Base-by-base conservation (phyloP, 2,797 vertebrate species). In the Darevskia mixta region DNA sequence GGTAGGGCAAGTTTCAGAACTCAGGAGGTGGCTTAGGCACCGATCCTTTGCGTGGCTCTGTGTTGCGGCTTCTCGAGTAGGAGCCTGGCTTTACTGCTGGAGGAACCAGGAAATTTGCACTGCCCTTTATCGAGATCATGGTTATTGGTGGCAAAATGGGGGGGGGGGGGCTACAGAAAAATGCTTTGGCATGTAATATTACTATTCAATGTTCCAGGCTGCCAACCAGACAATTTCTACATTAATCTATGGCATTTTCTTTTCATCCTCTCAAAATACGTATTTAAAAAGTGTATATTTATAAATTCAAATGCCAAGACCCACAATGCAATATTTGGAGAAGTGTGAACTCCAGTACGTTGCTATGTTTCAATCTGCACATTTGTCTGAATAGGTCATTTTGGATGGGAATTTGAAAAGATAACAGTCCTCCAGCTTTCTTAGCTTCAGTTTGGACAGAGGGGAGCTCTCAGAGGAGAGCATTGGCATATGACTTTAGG, bases 71-170 rank as follows among this genome's bases (percentile, higher is more conserved):
- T 92, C 93, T 91, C 78, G 27, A 82, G 32, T 4, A 84, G 85
- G 75, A 91, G 82, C 86, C 49, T 87, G 83, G 38, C 85, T 90
- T 78, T 85, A 55, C 67, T 90, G 92, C 83, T 90, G 90, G 81
- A 88, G n/a, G 83, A 89, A 93, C 72, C 80, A 93, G 90, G 76
- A 20, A 78, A 85, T 90, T 87, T 88, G 86, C 83, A 90, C 67
- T 29, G 89, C 76, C 91, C 90, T 90, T 91, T 78, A 72, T 87
- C 80, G 23, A 82, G 1, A 73, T 73, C 1, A 35, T 77, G 29
- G 32, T 38, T 75, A 41, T 55, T 25, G 49, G 83, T 83, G 61
- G 76, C 80, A 89, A 83, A 29, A 80, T 55, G 32, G 41, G 41
- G 25, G 35, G 45, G 49, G 41, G 32, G 41, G 61, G 25, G 17